Conservation (phyloP, 2,797 vertebrate genomes). For the Octomys mimax region DNA sequence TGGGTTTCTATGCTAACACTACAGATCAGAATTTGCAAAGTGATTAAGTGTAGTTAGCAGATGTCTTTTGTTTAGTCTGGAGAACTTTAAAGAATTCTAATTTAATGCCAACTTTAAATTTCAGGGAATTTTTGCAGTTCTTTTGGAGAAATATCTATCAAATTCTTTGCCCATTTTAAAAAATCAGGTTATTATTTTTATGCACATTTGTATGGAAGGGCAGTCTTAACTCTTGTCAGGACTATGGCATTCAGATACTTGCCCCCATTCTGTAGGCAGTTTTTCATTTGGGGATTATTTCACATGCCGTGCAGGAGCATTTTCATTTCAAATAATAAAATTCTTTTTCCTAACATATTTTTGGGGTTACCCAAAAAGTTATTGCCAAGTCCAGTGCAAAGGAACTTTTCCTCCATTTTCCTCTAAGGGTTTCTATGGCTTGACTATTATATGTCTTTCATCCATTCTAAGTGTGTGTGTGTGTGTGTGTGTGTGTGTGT, state of each 20-base stretch:
- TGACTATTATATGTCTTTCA: neutral
- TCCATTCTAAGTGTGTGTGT: neutral
- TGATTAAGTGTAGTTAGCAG: neutral
- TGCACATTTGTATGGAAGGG: neutral
- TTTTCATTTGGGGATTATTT: neutral
- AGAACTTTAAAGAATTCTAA: slow-evolving; percentile 16
- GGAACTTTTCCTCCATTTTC: neutral
- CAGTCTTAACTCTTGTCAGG: neutral
- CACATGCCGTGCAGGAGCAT: neutral
- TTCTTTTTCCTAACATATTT: neutral
- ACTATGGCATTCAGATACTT: neutral
- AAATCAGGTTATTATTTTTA: neutral
- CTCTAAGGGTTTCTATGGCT: neutral
- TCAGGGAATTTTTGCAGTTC: neutral
- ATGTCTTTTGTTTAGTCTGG: slow-evolving; percentile 44
- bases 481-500: no score
- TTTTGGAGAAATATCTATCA: neutral
- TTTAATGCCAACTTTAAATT: slow-evolving; percentile 26
- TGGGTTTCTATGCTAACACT: neutral
- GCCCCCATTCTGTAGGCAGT: neutral
- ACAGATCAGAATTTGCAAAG: neutral
- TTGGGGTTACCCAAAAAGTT: neutral
- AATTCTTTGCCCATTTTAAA: neutral
- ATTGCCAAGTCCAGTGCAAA: neutral
- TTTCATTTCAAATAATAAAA: neutral